Percentiles rank a stretch among this genome's conserved stretches.
Evolutionary conservation across 92 coral and sea anemone genomes (phyloP).

Genomic region (Phenganax marumi): DNA sequence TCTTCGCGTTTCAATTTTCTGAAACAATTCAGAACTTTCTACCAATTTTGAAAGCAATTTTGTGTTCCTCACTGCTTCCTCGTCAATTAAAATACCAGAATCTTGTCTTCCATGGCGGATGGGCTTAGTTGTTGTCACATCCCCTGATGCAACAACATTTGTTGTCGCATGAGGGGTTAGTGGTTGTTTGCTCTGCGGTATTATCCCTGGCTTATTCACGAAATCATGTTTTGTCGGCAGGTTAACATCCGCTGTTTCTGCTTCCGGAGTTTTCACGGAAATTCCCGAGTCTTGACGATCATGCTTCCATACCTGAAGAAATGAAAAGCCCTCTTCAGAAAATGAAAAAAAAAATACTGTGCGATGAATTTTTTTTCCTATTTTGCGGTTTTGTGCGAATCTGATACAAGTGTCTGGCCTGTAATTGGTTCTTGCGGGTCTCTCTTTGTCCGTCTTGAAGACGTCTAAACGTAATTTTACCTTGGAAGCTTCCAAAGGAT

Average conservation of each 20-base stretch:
- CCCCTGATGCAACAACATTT: background rate
- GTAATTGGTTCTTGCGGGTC: background rate
- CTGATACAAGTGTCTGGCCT: background rate
- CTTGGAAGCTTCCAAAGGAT: background rate
- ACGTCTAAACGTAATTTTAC: background rate
- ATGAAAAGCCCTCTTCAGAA: background rate
- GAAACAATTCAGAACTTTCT: constrained; percentile 27
- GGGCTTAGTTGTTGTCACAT: background rate
- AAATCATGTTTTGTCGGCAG: background rate
- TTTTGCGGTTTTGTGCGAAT: background rate
- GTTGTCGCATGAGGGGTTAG: background rate
- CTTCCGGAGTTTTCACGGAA: constrained; percentile 13
- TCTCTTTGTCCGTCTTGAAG: background rate
- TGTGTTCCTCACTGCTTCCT: constrained; percentile 28
- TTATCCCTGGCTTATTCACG: background rate
- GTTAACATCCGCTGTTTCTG: background rate
- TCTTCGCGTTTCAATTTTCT: background rate
- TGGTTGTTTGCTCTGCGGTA: background rate
- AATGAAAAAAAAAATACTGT: background rate
- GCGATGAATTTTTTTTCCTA: too few species aligned
- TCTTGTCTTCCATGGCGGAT: constrained; percentile 38
- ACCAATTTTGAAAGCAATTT: constrained; percentile 34
- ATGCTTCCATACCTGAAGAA: constrained; percentile 11
- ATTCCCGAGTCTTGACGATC: constrained; percentile 42
- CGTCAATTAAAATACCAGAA: constrained; percentile 37